Evolutionary conservation across 2,113 vertebrate species (phyloP), one percentile per base, ranked within the genome.

Genomic region (Peromyscus leucopus): DNA sequence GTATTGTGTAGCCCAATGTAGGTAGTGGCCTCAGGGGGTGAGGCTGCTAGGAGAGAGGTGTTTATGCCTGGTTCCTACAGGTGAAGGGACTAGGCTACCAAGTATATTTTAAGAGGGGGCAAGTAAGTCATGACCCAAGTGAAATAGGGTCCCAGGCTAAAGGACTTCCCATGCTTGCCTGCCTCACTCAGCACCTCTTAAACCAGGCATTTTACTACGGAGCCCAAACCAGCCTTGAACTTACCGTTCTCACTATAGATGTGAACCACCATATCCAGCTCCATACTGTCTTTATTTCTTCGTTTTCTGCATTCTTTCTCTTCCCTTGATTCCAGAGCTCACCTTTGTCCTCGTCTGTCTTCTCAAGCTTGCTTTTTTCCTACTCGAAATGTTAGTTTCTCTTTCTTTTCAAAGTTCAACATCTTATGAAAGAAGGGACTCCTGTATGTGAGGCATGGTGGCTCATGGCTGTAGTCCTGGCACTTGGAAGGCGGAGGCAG

Each of bases 321-420:
- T 87, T 91, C 31, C 1, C 67, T 36, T 93, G 85, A 75, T 36
- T 65, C 36, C 4, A 89, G 46, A 19, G 24, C 39, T 93, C 42
- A 36, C 65, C 80, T 28, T 75, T 83, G 39, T 79, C 2, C 88
- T 46, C 48, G 90, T 69, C 28, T 46, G 39, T 46, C 74, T 31
- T 15, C 9, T 84, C 48, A 89, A 39, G 48, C 17, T 91, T 85
- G 7, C 75, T 42, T 91, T 6, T 69, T 79, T 71, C 59, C 13
- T 57, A 24, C 26, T 94, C 26, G 59, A 19, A 42, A n/a, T 36
- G 42, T 93, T 69, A 76, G 5, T 90, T 71, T 93, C 19, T 55
- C 85, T 94, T 82, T 78, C 78, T 96, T 94, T 93, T 42, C 63
- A 42, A 57, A 97, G 46, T 94, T 28, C 46, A 42, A 12, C 51